phyloP scores from a whole-genome alignment of 2,888 invertebrate genomes.

The Parascotia fuliginaria region DNA sequence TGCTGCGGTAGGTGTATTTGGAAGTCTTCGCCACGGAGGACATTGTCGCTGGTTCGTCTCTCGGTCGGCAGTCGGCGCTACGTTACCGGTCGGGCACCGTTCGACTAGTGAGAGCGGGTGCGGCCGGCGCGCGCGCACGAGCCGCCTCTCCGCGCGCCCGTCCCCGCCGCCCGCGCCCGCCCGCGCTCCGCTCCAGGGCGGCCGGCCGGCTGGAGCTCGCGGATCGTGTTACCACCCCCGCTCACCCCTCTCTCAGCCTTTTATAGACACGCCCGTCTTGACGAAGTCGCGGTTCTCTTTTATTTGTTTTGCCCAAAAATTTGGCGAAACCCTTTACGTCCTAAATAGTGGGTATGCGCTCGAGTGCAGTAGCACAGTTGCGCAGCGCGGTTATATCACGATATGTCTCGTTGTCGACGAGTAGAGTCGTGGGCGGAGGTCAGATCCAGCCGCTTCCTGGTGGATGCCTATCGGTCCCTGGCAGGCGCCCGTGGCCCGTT shows the following conservation, averaged over 20 bases:
- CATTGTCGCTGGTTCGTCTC: constrained; percentile 88
- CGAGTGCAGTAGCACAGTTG: constrained; percentile 15
- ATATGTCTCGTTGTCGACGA: constrained; percentile 19
- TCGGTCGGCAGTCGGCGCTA: constrained; percentile 85
- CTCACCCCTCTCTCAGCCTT: constrained; percentile 84
- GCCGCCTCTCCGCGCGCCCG: constrained; percentile 44
- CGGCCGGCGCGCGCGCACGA: constrained; percentile 71
- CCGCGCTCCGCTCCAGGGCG: constrained; percentile 72
- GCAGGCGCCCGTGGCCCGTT: constrained; percentile 57
- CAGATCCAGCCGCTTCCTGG: constrained; percentile 60
- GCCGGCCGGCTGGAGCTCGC: constrained; percentile 83
- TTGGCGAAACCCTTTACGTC: constrained; percentile 72
- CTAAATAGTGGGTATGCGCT: constrained; percentile 38
- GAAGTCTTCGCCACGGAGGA: constrained; percentile 93
- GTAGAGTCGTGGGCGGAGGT: constrained; percentile 40
- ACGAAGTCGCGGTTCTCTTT: constrained; percentile 74
- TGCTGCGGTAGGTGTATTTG: constrained; percentile 96
- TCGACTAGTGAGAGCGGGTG: constrained; percentile 85
- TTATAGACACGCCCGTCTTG: constrained; percentile 84
- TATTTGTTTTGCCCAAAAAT: constrained; percentile 84
- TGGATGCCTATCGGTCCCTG: constrained; percentile 69
- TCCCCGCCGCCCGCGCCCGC: constrained; percentile 37
- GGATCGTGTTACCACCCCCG: constrained; percentile 86
- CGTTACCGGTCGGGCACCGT: constrained; percentile 86
- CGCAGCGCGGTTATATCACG: constrained; percentile 22